phyloP scores from a whole-genome alignment of 2,888 invertebrate genomes.

The Agriopis leucophaearia region DNA sequence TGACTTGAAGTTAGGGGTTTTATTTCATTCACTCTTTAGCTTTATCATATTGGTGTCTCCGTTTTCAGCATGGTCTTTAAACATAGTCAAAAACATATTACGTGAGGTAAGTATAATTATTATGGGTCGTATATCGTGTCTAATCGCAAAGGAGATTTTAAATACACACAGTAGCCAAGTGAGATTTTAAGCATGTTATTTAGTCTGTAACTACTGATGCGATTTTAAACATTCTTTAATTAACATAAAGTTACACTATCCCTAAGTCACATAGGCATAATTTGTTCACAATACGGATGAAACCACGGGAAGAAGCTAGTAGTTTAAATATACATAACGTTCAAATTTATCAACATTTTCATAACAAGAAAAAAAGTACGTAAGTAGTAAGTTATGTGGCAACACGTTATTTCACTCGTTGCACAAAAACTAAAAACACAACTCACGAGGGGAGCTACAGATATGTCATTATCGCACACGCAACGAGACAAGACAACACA shows the following conservation, averaged over 20 bases:
- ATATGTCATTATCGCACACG: constrained; percentile 29
- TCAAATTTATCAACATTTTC: constrained; percentile 11
- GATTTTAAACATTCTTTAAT: no score
- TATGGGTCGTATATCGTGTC: no score
- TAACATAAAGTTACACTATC: no score
- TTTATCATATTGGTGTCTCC: not conserved
- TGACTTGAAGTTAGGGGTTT: not conserved
- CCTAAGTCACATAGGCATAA: no score
- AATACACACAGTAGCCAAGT: no score
- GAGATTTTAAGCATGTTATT: no score
- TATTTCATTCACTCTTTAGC: not conserved
- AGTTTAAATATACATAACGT: not conserved
- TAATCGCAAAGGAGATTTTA: no score
- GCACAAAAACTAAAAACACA: constrained; percentile 29
- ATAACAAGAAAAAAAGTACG: not conserved
- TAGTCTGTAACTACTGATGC: no score
- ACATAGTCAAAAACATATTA: not conserved
- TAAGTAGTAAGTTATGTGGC: not conserved
- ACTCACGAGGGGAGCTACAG: constrained; percentile 22
- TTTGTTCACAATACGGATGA: no score
- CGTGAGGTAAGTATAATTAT: no score
- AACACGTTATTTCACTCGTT: constrained; percentile 21
- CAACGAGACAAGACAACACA: constrained; percentile 21
- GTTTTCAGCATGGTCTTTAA: not conserved
- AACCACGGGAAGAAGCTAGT: no score